phyloP scores from a whole-genome alignment of 2,888 invertebrate species.

The Gastracanthus pulcherrimus region DNA sequence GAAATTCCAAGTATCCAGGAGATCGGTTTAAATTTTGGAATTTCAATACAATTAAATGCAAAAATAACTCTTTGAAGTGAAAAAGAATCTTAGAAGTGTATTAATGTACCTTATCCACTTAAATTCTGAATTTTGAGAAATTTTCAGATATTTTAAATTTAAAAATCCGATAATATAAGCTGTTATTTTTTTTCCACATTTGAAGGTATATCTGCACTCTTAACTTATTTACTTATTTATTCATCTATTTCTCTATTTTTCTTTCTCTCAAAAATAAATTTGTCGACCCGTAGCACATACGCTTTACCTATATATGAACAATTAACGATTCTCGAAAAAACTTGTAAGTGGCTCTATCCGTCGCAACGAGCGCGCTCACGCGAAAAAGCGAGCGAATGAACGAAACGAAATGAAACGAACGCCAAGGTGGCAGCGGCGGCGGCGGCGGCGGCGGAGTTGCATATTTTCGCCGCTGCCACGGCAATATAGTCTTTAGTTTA shows the following conservation, averaged over 20 bases:
- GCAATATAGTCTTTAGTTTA: slow-evolving; percentile 73
- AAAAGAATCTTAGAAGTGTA: too few species aligned
- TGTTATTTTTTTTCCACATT: too few species aligned
- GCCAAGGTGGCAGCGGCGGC: slow-evolving; percentile 13
- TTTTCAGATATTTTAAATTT: too few species aligned
- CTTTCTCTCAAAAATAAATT: background rate
- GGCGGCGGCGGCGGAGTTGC: slow-evolving; percentile 59
- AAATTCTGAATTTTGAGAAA: too few species aligned
- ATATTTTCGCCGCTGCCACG: slow-evolving; percentile 70
- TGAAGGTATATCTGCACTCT: too few species aligned
- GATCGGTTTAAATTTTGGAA: too few species aligned
- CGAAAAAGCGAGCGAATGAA: slow-evolving; percentile 27
- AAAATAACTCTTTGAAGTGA: too few species aligned
- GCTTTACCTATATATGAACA: too few species aligned
- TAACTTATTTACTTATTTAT: slow-evolving; percentile 1
- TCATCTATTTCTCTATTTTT: background rate
- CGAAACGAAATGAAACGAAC: slow-evolving; percentile 26
- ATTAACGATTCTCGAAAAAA: background rate
- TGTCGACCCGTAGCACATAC: background rate
- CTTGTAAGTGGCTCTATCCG: background rate
- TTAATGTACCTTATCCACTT: too few species aligned
- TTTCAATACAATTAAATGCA: too few species aligned
- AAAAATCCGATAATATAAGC: too few species aligned
- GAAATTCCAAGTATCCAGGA: too few species aligned
- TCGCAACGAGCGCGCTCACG: slow-evolving; percentile 14